Conservation (phyloP, 2,888 invertebrate species). For the Myopa testacea region DNA sequence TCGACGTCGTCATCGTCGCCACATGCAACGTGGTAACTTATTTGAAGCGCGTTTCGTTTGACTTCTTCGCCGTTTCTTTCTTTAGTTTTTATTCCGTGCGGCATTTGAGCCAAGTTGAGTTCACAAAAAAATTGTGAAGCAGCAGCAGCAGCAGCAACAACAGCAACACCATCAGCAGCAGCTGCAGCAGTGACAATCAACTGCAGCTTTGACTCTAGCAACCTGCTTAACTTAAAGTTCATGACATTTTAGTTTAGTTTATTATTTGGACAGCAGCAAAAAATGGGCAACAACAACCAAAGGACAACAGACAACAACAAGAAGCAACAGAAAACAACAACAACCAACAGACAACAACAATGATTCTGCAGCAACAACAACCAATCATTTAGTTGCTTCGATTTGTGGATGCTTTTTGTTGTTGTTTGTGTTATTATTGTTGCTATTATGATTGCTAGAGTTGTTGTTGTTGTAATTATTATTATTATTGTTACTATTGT, state of each 20-base stretch:
- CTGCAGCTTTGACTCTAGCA: conserved; percentile 2
- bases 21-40: conserved; percentile 5
- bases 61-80: conserved; percentile 1
- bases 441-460: conserved; percentile 12
- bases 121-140: neutral
- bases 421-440: conserved; percentile 4
- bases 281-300: neutral
- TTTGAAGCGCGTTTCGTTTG: conserved; percentile 26
- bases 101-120: conserved; percentile 5
- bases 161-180: neutral
- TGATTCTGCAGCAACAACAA: neutral
- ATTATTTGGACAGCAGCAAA: conserved; percentile 27
- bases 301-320: neutral
- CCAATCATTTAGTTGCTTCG: neutral
- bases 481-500: neutral
- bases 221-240: conserved; percentile 33
- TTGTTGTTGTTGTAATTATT: neutral
- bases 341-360: neutral
- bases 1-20: neutral
- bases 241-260: conserved; percentile 37
- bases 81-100: neutral
- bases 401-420: neutral
- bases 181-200: neutral
- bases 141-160: neutral
- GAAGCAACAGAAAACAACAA: neutral